phyloP scores from a whole-genome alignment of 35 echinoderm and acorn worm genomes.

The Diadema setosum region DNA sequence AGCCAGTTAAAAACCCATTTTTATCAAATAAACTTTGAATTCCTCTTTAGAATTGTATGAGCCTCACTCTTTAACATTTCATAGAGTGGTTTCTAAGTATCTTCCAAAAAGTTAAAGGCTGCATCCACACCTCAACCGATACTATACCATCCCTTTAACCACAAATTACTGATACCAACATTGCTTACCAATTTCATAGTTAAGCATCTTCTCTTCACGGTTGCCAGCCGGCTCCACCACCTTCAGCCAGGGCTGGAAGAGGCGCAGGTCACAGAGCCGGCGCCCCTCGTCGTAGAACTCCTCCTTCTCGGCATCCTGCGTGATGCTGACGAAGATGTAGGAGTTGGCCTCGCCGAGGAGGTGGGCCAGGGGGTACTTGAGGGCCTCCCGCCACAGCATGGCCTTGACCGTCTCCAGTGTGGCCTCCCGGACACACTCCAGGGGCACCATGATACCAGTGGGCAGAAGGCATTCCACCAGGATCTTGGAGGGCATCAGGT shows the following conservation, averaged over 20 bases:
- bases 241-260: constrained; percentile 92
- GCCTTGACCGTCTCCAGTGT: constrained; percentile 83
- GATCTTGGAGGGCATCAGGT: constrained; percentile 94
- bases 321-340: constrained; percentile 96
- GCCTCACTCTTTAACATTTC: too few species aligned
- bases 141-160: too few species aligned
- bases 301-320: constrained; percentile 93
- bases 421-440: constrained; percentile 90
- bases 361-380: constrained; percentile 67
- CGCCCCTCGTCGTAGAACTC: constrained; percentile 95
- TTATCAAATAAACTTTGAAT: too few species aligned
- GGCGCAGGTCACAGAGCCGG: constrained; percentile 85
- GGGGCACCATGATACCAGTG: constrained; percentile 77
- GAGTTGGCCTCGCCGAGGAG: constrained; percentile 72
- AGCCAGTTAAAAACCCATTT: too few species aligned
- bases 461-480: constrained; percentile 87
- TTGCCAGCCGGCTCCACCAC: constrained; percentile 95
- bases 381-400: constrained; percentile 76
- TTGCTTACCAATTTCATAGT: constrained; percentile 93
- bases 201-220: constrained; percentile 97
- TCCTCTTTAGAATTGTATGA: too few species aligned
- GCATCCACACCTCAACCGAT: too few species aligned
- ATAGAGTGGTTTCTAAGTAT: too few species aligned
- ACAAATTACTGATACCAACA: too few species aligned
- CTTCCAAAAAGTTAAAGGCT: too few species aligned